Conservation (phyloP, 2,888 invertebrate genomes). For the Leptinotarsa juncta region DNA sequence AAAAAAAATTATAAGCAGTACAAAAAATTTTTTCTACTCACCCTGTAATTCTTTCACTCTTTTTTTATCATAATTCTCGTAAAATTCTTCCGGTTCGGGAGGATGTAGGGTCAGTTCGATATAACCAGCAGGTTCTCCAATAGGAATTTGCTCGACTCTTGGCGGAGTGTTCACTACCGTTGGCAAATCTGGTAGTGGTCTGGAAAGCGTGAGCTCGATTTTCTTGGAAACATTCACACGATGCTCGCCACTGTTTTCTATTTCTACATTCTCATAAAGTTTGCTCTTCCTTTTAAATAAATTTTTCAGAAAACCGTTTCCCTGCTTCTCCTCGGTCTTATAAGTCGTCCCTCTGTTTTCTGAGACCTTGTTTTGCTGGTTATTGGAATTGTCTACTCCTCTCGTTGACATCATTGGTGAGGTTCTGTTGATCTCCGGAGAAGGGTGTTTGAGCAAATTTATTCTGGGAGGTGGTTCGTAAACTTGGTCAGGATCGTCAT, state of each 20-base stretch:
- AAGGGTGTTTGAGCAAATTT: not conserved
- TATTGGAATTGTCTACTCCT: not conserved
- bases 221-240: not conserved
- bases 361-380: not conserved
- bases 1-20: no score
- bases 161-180: not conserved
- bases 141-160: not conserved
- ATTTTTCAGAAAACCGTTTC: slow-evolving; percentile 2
- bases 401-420: not conserved
- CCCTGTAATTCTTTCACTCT: not conserved
- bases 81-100: not conserved
- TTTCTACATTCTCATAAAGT: not conserved
- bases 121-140: not conserved
- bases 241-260: not conserved
- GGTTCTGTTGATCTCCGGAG: not conserved
- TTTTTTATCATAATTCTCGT: not conserved
- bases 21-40: not conserved
- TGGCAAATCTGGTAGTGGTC: slow-evolving; percentile 12
- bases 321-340: not conserved
- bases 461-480: slow-evolving; percentile 27
- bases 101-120: not conserved
- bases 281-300: not conserved
- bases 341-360: not conserved
- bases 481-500: slow-evolving; percentile 16
- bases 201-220: not conserved